Evolutionary conservation across 2,113 vertebrate genomes (phyloP).

Genomic region (Boulengerochromis microlepis): DNA sequence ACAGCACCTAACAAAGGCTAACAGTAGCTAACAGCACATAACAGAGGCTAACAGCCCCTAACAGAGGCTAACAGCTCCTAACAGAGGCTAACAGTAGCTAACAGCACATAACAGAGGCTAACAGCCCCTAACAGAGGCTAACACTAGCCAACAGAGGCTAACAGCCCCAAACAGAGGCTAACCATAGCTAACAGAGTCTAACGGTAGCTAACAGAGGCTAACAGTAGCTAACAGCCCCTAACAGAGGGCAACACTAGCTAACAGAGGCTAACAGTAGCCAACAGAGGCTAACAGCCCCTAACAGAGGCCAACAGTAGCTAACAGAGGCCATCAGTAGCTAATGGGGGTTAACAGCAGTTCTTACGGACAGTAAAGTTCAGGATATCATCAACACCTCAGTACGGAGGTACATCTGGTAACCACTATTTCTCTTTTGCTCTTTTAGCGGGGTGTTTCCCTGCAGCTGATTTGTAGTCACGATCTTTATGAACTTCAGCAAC

Average conservation of each 20-base stretch:
- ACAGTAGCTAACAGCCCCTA: rapidly evolving
- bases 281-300: background rate
- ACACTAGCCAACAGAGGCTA: background rate
- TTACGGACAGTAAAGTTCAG: background rate
- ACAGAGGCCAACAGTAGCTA: background rate
- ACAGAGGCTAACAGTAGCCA: background rate
- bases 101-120: background rate
- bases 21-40: rapidly evolving
- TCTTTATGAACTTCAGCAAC: background rate
- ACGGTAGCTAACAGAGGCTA: rapidly evolving
- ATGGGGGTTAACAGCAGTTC: background rate
- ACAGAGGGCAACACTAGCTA: rapidly evolving
- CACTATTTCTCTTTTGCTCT: background rate
- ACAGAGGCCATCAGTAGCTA: background rate
- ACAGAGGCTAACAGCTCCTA: background rate
- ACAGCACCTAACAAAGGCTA: rapidly evolving
- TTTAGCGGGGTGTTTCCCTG: rapidly evolving
- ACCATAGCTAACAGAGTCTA: background rate
- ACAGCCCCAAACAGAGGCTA: rapidly evolving
- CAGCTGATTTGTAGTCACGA: background rate
- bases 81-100: background rate
- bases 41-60: background rate
- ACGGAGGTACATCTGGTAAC: background rate
- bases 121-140: too few species aligned
- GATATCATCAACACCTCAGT: background rate